phyloP scores from a whole-genome alignment of 2,797 vertebrate species.

The Champsocephalus gunnari region DNA sequence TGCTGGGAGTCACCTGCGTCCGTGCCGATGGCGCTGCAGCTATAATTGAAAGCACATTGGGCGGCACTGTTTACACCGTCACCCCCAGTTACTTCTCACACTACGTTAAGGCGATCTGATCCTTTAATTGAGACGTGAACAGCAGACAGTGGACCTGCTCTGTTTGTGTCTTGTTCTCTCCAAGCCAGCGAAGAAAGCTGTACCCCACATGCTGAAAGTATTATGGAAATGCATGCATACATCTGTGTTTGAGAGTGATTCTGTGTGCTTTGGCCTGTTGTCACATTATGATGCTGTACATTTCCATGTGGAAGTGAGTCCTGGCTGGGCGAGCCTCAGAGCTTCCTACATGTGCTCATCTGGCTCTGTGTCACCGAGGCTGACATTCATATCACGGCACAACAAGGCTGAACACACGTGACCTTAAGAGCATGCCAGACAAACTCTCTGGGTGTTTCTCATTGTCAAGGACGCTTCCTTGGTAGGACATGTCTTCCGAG shows the following conservation, averaged over 20 bases:
- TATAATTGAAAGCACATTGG: conserved; percentile 14
- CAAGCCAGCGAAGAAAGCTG: conserved; percentile 19
- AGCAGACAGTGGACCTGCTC: neutral
- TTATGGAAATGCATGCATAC: conserved; percentile 14
- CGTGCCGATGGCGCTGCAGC: conserved; percentile 1
- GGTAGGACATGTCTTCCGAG: too few relatives aligned
- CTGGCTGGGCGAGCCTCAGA: conserved; percentile 14
- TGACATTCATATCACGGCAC: conserved; percentile 39
- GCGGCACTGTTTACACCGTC: conserved; percentile 15
- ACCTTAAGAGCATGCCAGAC: conserved; percentile 7
- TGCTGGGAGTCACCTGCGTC: conserved; percentile 24
- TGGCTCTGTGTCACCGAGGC: conserved; percentile 29
- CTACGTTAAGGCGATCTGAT: neutral
- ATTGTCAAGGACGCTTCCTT: too few relatives aligned
- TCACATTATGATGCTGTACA: conserved; percentile 32
- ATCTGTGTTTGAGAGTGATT: conserved; percentile 11
- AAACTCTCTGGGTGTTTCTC: neutral
- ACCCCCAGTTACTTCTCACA: conserved; percentile 4
- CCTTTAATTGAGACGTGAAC: conserved; percentile 30
- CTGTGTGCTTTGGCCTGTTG: conserved; percentile 28
- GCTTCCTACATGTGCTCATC: conserved; percentile 38
- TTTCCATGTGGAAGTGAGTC: conserved; percentile 51
- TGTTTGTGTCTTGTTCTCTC: conserved; percentile 25
- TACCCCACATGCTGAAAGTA: conserved; percentile 16
- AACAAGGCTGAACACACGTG: conserved; percentile 18